phyloP scores from a whole-genome alignment of 2,888 invertebrate genomes.

The Drosophila mimica region DNA sequence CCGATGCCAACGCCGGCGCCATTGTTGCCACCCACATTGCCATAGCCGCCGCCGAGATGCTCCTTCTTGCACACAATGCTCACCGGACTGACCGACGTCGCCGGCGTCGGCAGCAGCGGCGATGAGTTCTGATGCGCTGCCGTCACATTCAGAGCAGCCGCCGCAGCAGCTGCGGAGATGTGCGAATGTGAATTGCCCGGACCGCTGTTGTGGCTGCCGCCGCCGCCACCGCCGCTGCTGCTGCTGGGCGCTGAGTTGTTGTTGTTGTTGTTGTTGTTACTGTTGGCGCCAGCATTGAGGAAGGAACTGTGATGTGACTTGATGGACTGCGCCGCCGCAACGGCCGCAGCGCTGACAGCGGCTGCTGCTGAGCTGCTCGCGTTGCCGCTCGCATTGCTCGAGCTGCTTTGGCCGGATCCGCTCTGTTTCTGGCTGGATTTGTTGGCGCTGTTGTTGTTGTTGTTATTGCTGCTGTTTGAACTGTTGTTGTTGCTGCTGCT shows the following conservation, averaged over 20 bases:
- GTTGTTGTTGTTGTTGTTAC: constrained; percentile 44
- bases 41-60: constrained; percentile 78
- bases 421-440: constrained; percentile 74
- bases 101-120: constrained; percentile 88
- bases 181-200: constrained; percentile 51
- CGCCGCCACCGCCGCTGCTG: constrained; percentile 30
- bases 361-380: constrained; percentile 75
- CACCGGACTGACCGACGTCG: constrained; percentile 89
- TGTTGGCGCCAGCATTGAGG: constrained; percentile 77
- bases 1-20: constrained; percentile 57
- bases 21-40: constrained; percentile 57
- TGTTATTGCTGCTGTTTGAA: constrained; percentile 37
- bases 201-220: constrained; percentile 45
- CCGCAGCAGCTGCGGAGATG: constrained; percentile 67
- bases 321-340: constrained; percentile 82
- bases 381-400: constrained; percentile 44
- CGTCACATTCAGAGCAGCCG: constrained; percentile 82
- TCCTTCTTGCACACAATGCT: constrained; percentile 90
- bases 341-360: constrained; percentile 81
- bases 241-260: constrained; percentile 50
- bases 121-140: constrained; percentile 85
- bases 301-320: constrained; percentile 85
- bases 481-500: constrained; percentile 51
- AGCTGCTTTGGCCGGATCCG: constrained; percentile 43
- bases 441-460: constrained; percentile 58